A percentile compares a stretch with the other conserved stretches of the same genome.
phyloP scores from a whole-genome alignment of 2,113 vertebrate species.

The Carettochelys insculpta region DNA sequence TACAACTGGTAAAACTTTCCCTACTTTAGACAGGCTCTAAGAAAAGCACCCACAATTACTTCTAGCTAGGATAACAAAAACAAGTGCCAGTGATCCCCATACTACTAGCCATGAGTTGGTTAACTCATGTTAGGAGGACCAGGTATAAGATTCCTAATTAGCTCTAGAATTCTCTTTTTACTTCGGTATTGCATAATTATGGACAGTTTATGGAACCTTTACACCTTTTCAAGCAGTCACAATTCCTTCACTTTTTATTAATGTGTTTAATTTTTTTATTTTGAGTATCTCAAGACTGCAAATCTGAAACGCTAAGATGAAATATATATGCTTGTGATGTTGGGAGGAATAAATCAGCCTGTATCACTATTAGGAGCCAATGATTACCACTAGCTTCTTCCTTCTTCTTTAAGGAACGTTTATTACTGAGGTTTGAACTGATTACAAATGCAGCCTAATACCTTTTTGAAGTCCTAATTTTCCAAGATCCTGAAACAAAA shows the following conservation, averaged over 20 bases:
- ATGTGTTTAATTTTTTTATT: too few species aligned
- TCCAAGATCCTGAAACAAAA: neutral
- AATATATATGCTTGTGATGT: neutral
- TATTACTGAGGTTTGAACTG: neutral
- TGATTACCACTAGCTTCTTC: neutral
- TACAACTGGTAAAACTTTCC: neutral
- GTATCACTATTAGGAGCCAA: neutral
- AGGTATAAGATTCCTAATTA: neutral
- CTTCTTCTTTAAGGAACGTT: neutral
- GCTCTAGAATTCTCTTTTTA: neutral
- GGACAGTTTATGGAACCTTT: neutral
- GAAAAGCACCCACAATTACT: neutral
- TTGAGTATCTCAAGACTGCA: neutral
- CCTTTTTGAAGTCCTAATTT: neutral
- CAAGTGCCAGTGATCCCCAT: neutral
- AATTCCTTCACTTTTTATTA: neutral
- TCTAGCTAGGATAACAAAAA: rapidly evolving
- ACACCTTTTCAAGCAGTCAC: neutral
- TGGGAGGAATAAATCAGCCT: neutral
- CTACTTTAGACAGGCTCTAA: neutral
- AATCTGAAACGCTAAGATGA: neutral
- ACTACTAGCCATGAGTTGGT: rapidly evolving
- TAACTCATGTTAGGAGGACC: rapidly evolving
- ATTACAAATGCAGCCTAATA: neutral
- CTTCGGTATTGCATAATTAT: neutral